Percentiles rank a stretch among this genome's conserved stretches.
phyloP scores from a whole-genome alignment of 2,888 invertebrate species.

The Drosophila anceps region DNA sequence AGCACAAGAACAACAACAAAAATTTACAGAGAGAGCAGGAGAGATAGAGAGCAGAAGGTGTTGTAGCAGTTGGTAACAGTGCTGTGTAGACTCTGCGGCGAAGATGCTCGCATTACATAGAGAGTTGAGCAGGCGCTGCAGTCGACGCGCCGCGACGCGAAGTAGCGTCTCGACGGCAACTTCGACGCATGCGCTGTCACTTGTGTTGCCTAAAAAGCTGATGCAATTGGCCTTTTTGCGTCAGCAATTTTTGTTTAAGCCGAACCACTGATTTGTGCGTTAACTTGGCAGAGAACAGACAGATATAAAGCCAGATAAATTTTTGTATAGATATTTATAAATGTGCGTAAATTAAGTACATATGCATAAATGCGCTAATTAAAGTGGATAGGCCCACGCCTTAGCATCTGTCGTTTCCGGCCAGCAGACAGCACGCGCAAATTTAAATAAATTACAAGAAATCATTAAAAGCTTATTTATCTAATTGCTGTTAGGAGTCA shows the following conservation, averaged over 20 bases:
- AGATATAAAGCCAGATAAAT: conserved; percentile 10
- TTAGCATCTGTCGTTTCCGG: conserved; percentile 29
- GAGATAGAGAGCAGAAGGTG: conserved; percentile 4
- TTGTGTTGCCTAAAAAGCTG: conserved; percentile 63
- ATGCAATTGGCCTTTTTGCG: conserved; percentile 72
- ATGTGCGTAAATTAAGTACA: conserved; percentile 5
- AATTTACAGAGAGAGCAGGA: background rate
- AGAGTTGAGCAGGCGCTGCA: conserved; percentile 23
- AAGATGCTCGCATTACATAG: conserved; percentile 21
- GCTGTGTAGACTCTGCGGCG: conserved; percentile 20
- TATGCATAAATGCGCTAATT: conserved; percentile 20
- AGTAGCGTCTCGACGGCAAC: conserved; percentile 17
- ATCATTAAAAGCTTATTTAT: conserved; percentile 71
- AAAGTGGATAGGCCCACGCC: conserved; percentile 22
- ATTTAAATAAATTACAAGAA: conserved; percentile 61
- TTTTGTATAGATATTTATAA: conserved; percentile 13
- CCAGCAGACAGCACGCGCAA: conserved; percentile 19
- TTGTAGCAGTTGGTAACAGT: conserved; percentile 40
- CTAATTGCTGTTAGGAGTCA: conserved; percentile 61
- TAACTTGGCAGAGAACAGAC: conserved; percentile 5
- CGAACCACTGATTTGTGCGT: conserved; percentile 23
- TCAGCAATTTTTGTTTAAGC: conserved; percentile 52
- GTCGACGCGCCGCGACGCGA: too few species aligned
- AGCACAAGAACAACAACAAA: background rate
- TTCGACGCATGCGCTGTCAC: conserved; percentile 55